Evolutionary conservation across 2,888 invertebrate species (phyloP), one percentile per base, ranked within the genome.

Genomic region (Lithosia quadra): DNA sequence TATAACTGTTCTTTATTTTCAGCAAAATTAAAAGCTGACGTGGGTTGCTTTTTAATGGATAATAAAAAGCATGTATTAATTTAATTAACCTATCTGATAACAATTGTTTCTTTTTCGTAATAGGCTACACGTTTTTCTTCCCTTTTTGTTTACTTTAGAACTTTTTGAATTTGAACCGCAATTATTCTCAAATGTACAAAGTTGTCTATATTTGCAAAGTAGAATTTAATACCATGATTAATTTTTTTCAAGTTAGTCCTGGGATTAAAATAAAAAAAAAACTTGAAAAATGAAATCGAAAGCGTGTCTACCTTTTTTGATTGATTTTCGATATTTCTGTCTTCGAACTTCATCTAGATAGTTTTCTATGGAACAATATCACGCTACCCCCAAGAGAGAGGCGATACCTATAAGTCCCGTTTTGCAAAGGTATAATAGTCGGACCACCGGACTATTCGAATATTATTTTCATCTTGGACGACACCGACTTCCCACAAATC

Each of bases 21-120:
- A n/a, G 24, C 36, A 18, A 65, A n/a, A 65, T 59, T 49, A 59
- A 65, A 49, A 49, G 33, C 58, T 58, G 65, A 59, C 65, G 22
- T 59, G 59, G 59, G 15, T 13, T 49, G 49, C 15, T 65, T 58
- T 59, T 59, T 65, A 65, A 65, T 59, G 18, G 49, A 49, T 21
- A 28, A 49, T 65, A 65, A 63, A 68, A 34, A 15, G 43, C 4
- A 15, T 39, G 11, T 11, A 7, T 18, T 65, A 36, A 57, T 28
- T 57, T 57, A 11, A 57, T 28, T 43, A 61, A 24, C 43, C 43
- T 18, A 13, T 61, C 10, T 61, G 39, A 18, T n/a, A n/a, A n/a
- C 13, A 15, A n/a, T 1, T 49, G 1, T 49, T 18, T 36, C 9
- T 36, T 36, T 36, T 49, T 49, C 8, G 49, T 9, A n/a, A 8